Conservation (phyloP, 2,888 invertebrate species). For the Lasiommata megera region DNA sequence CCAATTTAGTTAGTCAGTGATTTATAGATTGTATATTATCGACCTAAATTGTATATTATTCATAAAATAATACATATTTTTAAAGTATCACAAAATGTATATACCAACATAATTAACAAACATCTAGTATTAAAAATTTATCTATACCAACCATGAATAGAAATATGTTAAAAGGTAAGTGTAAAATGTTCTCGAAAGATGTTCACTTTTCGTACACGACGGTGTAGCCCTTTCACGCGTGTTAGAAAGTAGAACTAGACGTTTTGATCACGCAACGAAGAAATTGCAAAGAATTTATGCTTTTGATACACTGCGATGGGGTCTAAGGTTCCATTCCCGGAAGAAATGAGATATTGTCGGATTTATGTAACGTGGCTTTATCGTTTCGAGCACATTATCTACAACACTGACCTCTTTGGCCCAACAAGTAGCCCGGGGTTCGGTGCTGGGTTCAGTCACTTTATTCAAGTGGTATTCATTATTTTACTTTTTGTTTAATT, state of each 20-base stretch:
- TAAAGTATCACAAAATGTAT: too few relatives aligned
- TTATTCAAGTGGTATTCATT: background rate
- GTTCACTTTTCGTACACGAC: constrained; percentile 38
- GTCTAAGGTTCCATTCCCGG: constrained; percentile 58
- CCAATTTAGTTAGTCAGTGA: too few relatives aligned
- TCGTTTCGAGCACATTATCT: constrained; percentile 2
- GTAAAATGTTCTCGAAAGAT: background rate
- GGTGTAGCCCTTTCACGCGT: constrained; percentile 74
- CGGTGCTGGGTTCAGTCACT: background rate
- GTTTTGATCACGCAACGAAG: constrained; percentile 73
- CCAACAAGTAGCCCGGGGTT: background rate
- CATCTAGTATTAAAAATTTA: too few relatives aligned
- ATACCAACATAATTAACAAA: too few relatives aligned
- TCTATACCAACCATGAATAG: too few relatives aligned
- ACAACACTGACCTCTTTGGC: background rate
- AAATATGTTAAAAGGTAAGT: background rate
- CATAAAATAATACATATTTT: too few relatives aligned
- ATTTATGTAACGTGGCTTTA: constrained; percentile 22
- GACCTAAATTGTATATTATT: too few relatives aligned
- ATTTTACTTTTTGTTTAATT: background rate
- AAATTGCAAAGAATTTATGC: constrained; percentile 80
- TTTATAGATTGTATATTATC: too few relatives aligned
- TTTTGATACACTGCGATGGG: constrained; percentile 66
- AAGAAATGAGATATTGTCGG: constrained; percentile 40
- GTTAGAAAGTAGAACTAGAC: constrained; percentile 77